A percentile compares a stretch with the other conserved stretches of the same genome.
Evolutionary conservation across 2,888 invertebrate genomes (phyloP).

Genomic region (Spialia ferax): DNA sequence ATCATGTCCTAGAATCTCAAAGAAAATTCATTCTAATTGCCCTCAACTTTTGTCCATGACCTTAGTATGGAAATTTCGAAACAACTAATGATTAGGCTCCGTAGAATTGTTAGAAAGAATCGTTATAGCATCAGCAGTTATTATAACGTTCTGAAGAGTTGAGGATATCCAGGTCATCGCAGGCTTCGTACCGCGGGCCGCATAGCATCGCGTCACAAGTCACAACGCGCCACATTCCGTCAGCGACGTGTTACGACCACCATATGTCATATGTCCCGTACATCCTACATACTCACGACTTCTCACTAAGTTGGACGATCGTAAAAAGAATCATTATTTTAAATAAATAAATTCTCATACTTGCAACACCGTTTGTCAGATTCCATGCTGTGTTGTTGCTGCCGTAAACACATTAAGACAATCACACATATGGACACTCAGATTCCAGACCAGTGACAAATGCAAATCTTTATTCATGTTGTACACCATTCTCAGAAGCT

Average conservation of each 20-base stretch:
- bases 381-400: no score
- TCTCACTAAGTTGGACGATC: not conserved
- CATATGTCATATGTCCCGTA: constrained; percentile 6
- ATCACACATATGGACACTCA: no score
- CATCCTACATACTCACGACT: constrained; percentile 17
- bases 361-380: not conserved
- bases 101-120: not conserved
- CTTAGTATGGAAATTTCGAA: no score
- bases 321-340: not conserved
- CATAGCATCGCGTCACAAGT: constrained; percentile 21
- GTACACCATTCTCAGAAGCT: no score
- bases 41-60: no score
- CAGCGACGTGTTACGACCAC: constrained; percentile 16
- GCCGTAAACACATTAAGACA: no score
- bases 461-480: no score
- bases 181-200: not conserved
- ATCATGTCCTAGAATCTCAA: no score
- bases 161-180: not conserved
- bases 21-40: no score
- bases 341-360: not conserved
- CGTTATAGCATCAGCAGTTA: not conserved
- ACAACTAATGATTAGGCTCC: no score
- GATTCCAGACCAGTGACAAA: no score
- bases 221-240: constrained; percentile 23
- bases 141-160: not conserved